Evolutionary conservation across 2,797 vertebrate species (phyloP).

Genomic region (Kryptopterus vitreolus): DNA sequence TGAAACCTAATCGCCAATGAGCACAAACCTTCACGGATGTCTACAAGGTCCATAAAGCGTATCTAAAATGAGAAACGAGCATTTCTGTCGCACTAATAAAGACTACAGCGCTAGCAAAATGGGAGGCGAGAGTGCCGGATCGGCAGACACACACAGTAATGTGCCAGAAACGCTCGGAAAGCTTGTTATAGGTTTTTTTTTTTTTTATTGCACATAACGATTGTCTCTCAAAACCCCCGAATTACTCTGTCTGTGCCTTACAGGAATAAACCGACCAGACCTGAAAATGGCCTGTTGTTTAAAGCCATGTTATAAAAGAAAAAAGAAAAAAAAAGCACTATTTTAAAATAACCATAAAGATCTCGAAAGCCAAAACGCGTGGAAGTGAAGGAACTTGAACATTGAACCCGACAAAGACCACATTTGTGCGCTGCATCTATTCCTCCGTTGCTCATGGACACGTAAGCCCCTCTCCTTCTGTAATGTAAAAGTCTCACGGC

Average conservation of each 20-base stretch:
- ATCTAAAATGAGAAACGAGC: conserved; percentile 18
- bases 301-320: conserved; percentile 40
- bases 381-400: neutral
- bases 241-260: conserved; percentile 50
- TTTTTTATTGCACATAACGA: conserved; percentile 45
- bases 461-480: neutral
- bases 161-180: conserved; percentile 36
- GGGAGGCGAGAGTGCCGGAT: conserved; percentile 45
- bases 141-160: conserved; percentile 21
- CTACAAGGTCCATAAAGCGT: no score
- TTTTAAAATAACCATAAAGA: conserved; percentile 48
- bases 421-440: neutral
- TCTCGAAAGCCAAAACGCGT: conserved; percentile 36
- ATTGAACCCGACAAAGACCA: conserved; percentile 3
- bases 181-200: conserved; percentile 36
- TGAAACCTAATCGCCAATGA: no score
- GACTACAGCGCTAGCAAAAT: conserved; percentile 63
- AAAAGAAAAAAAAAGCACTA: conserved; percentile 17
- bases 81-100: conserved; percentile 52
- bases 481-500: neutral
- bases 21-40: no score
- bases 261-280: conserved; percentile 28
- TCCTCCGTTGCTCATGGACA: neutral
- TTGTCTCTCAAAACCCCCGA: conserved; percentile 52
- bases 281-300: conserved; percentile 31